Conservation (phyloP, 2,113 vertebrate genomes). For the Phylloscopus trochiloides region DNA sequence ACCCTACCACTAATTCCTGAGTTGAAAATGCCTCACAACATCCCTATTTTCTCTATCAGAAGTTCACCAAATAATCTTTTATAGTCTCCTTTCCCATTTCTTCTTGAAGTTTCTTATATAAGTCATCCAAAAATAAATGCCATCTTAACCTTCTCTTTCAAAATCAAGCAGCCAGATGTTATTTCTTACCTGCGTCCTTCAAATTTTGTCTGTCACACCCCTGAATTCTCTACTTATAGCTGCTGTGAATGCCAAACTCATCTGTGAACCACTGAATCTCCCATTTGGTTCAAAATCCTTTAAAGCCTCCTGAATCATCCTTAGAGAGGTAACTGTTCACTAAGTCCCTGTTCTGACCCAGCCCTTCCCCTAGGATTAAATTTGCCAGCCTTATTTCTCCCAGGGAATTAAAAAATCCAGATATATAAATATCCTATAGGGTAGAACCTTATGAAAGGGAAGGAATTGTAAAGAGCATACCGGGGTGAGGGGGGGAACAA, state of each 20-base stretch:
- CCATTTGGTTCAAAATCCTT: neutral
- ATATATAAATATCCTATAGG: neutral
- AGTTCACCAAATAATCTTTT: neutral
- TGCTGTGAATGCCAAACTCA: neutral
- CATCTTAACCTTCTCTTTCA: neutral
- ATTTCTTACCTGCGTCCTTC: neutral
- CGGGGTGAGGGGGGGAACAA: no score
- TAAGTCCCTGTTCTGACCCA: neutral
- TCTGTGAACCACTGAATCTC: neutral
- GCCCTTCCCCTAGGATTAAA: neutral
- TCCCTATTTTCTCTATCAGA: neutral
- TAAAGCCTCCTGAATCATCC: neutral
- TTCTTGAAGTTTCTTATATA: neutral
- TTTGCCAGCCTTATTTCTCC: neutral
- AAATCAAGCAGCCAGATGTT: neutral
- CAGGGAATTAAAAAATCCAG: neutral
- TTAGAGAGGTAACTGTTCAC: neutral
- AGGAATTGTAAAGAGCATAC: neutral
- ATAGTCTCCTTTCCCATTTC: neutral
- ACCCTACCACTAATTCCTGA: neutral
- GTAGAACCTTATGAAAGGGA: neutral
- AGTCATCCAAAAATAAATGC: neutral
- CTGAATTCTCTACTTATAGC: neutral
- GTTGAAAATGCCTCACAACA: neutral
- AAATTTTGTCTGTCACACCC: neutral